Conservation (phyloP, 2,113 vertebrate species). For the Cynoglossus semilaevis region DNA sequence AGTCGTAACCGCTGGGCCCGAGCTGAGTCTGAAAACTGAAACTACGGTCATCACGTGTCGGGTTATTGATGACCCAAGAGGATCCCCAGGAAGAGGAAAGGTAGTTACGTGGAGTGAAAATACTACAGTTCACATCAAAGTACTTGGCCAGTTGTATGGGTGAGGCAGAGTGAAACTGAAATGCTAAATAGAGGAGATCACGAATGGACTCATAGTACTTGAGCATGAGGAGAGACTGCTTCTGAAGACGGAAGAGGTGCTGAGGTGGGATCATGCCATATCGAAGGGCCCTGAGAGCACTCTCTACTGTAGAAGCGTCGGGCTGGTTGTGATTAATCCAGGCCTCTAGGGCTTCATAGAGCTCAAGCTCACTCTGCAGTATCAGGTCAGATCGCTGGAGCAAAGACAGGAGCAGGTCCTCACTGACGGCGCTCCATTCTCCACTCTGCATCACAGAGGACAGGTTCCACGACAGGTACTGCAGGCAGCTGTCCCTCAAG, state of each 20-base stretch:
- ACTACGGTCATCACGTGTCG: conserved; percentile 93
- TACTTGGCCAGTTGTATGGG: conserved; percentile 92
- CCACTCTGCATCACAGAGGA: conserved; percentile 84
- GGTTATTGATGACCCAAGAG: conserved; percentile 93
- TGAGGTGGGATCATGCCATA: conserved; percentile 93
- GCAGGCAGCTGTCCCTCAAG: conserved; percentile 89
- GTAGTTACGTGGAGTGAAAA: conserved; percentile 96
- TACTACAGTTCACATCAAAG: conserved; percentile 92
- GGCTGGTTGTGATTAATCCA: conserved; percentile 86
- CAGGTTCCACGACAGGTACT: conserved; percentile 96
- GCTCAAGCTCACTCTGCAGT: conserved; percentile 90
- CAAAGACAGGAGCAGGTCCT: conserved; percentile 86
- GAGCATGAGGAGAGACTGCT: conserved; percentile 82
- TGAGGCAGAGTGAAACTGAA: conserved; percentile 94
- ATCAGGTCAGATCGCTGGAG: conserved; percentile 93
- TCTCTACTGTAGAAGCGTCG: conserved; percentile 71
- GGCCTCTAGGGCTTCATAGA: conserved; percentile 86
- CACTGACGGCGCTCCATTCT: conserved; percentile 87
- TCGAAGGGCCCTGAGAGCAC: conserved; percentile 83
- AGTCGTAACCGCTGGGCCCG: conserved; percentile 89
- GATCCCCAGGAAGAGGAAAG: conserved; percentile 89
- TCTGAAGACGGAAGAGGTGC: conserved; percentile 91
- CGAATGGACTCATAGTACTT: conserved; percentile 81
- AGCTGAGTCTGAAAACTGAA: conserved; percentile 95
- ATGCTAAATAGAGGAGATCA: conserved; percentile 91